Percentiles rank a stretch among this genome's conserved stretches.
Evolutionary conservation across 2,888 invertebrate genomes (phyloP).

Genomic region (Parnassius smintheus): DNA sequence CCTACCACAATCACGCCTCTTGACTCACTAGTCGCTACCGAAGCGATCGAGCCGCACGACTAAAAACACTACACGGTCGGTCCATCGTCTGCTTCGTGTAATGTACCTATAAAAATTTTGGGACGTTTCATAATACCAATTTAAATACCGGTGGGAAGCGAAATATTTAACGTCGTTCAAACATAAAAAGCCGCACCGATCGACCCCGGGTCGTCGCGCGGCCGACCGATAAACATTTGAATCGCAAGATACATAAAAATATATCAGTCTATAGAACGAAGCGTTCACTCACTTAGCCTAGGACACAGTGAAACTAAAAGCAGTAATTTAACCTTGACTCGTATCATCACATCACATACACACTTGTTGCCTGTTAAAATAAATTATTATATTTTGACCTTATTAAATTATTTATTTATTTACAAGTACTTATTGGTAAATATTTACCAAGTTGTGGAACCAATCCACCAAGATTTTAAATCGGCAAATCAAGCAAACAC

Average conservation of each 20-base stretch:
- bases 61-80: conserved; percentile 25
- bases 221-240: conserved; percentile 68
- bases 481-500: too few species aligned
- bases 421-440: too few species aligned
- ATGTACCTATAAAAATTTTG: conserved; percentile 44
- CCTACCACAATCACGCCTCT: conserved; percentile 58
- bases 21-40: conserved; percentile 26
- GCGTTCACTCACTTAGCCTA: conserved; percentile 73
- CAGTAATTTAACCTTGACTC: conserved; percentile 42
- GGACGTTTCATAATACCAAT: conserved; percentile 67
- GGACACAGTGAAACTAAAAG: conserved; percentile 36
- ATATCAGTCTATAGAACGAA: conserved; percentile 75
- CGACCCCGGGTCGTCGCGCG: conserved; percentile 55
- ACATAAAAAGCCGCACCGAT: conserved; percentile 46
- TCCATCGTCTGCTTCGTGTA: conserved; percentile 29
- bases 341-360: not conserved
- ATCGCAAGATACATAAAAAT: conserved; percentile 74
- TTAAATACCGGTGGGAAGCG: conserved; percentile 80
- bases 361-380: not conserved
- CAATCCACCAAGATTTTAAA: not conserved
- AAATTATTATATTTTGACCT: too few species aligned
- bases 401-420: too few species aligned
- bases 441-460: not conserved
- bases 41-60: conserved; percentile 32
- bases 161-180: conserved; percentile 63